A percentile compares a stretch with the other conserved stretches of the same genome.
phyloP scores from a whole-genome alignment of 2,113 vertebrate genomes.

The Pterocles orientalis region DNA sequence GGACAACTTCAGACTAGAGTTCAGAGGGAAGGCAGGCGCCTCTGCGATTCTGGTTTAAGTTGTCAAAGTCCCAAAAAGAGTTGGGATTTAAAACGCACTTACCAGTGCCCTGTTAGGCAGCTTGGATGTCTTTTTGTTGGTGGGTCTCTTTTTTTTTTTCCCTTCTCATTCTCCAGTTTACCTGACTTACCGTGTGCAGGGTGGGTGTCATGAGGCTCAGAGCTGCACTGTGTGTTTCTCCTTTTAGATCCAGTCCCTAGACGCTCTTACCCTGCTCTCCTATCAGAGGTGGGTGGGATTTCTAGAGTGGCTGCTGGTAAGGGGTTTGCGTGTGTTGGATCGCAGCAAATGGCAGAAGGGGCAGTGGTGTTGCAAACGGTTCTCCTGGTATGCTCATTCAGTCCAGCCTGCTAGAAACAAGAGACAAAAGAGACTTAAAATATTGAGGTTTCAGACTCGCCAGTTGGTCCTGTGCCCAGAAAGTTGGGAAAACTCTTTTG shows the following conservation, averaged over 20 bases:
- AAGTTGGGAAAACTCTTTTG: not conserved
- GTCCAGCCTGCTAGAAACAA: not conserved
- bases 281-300: not conserved
- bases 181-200: fast-evolving
- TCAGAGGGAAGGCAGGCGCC: not conserved
- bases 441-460: not conserved
- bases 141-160: not conserved
- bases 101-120: not conserved
- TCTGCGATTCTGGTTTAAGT: not conserved
- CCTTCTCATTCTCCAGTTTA: not conserved
- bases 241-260: not conserved
- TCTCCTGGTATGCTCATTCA: not conserved
- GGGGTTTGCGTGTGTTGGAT: not conserved
- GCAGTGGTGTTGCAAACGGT: fast-evolving
- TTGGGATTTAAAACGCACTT: not conserved
- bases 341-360: not conserved
- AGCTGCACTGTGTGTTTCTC: fast-evolving
- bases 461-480: constrained; percentile 5
- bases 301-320: not conserved
- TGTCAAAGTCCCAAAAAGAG: not conserved
- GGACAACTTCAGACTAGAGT: not conserved
- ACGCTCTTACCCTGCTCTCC: not conserved
- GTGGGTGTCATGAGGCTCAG: not conserved
- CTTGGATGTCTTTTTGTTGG: not conserved
- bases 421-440: not conserved